Conservation (phyloP, 30 jellyfish, hydroid and myxozoan species). For the Rhopilema esculentum region DNA sequence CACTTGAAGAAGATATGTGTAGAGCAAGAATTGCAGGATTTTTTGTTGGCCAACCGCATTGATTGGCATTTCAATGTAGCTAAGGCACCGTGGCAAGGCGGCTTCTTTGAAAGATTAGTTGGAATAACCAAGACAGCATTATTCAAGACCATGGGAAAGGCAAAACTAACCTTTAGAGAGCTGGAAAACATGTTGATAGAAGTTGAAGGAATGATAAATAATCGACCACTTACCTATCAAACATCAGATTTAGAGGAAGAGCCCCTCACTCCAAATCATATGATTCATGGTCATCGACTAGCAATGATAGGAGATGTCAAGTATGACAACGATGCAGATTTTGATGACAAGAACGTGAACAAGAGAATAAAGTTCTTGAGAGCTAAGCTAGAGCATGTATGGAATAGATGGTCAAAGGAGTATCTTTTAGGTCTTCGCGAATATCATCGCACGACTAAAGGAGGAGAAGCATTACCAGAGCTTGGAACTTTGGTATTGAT, state of each 20-base stretch:
- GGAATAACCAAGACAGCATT: slow-evolving; percentile 42
- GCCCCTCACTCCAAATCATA: slow-evolving; percentile 46
- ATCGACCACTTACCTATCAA: slow-evolving; percentile 47
- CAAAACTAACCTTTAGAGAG: slow-evolving; percentile 32
- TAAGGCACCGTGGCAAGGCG: slow-evolving; percentile 8
- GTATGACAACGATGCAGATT: slow-evolving; percentile 30
- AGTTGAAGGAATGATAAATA: slow-evolving; percentile 27
- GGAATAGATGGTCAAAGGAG: too few relatives aligned
- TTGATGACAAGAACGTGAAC: slow-evolving; percentile 35
- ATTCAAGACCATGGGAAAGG: slow-evolving; percentile 49
- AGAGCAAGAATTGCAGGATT: slow-evolving; percentile 33
- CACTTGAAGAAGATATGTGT: slow-evolving; percentile 24
- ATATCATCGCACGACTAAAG: too few relatives aligned
- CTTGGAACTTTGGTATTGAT: too few relatives aligned
- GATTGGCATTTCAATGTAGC: slow-evolving; percentile 39
- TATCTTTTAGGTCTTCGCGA: too few relatives aligned
- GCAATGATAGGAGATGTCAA: slow-evolving; percentile 52
- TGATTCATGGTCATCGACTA: slow-evolving; percentile 34
- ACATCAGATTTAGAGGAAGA: slow-evolving; percentile 25
- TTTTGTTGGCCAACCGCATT: slow-evolving; percentile 29
- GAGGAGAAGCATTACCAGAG: too few relatives aligned
- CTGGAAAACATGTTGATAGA: slow-evolving; percentile 44
- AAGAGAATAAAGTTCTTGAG: slow-evolving; percentile 31
- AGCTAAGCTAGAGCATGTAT: slow-evolving; percentile 38
- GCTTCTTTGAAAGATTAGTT: slow-evolving; percentile 34